Conservation (phyloP, 2,888 invertebrate species). For the Parnassius mnemosyne region DNA sequence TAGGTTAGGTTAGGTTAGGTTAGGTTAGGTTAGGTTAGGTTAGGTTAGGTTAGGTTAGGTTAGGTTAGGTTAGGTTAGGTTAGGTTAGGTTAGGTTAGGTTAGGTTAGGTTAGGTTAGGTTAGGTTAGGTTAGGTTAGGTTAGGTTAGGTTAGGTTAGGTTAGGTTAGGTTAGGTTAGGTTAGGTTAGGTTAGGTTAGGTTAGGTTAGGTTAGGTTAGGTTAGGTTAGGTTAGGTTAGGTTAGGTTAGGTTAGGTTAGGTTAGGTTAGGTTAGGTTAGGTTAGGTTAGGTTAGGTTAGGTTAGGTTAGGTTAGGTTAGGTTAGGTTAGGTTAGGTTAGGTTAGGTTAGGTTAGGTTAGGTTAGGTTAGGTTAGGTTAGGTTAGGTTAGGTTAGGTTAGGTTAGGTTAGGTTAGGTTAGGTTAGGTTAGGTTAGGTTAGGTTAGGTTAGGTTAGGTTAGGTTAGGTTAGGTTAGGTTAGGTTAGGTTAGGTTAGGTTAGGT, state of each 20-base stretch:
- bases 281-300: constrained; percentile 30
- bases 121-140: constrained; percentile 28
- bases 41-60: constrained; percentile 28
- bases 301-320: constrained; percentile 29
- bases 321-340: constrained; percentile 30
- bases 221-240: constrained; percentile 35
- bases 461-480: constrained; percentile 25
- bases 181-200: constrained; percentile 30
- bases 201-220: constrained; percentile 28
- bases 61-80: constrained; percentile 24
- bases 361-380: constrained; percentile 36
- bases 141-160: constrained; percentile 32
- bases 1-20: constrained; percentile 25
- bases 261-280: constrained; percentile 36
- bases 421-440: constrained; percentile 26
- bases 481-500: constrained; percentile 27
- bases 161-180: constrained; percentile 27
- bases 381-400: constrained; percentile 34
- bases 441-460: constrained; percentile 29
- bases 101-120: constrained; percentile 27
- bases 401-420: constrained; percentile 22
- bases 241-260: constrained; percentile 36
- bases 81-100: constrained; percentile 27
- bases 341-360: constrained; percentile 35
- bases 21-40: constrained; percentile 25